Evolutionary conservation across 2,888 invertebrate genomes (phyloP).

Genomic region (Vesta saturnalis): DNA sequence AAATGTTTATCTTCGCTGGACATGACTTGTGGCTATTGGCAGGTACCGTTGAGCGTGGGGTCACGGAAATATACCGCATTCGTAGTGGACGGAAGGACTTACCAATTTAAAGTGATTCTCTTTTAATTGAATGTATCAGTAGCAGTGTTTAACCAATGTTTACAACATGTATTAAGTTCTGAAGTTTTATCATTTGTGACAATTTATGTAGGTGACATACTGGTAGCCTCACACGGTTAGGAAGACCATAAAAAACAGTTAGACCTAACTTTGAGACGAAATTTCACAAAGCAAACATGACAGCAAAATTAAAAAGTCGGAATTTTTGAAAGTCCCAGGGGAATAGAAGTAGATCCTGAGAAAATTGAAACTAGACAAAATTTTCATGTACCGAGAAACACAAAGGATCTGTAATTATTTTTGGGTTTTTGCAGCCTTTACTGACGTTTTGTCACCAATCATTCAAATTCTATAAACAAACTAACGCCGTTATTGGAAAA

Average conservation of each 20-base stretch:
- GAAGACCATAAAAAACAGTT: conserved; percentile 37
- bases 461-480: neutral
- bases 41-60: conserved; percentile 37
- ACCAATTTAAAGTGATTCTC: conserved; percentile 39
- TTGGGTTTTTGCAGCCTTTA: conserved; percentile 42
- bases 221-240: conserved; percentile 35
- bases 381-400: conserved; percentile 38
- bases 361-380: conserved; percentile 37
- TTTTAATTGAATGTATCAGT: conserved; percentile 38
- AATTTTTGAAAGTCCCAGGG: conserved; percentile 37
- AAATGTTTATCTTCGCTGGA: conserved; percentile 28
- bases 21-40: conserved; percentile 46
- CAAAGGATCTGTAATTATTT: conserved; percentile 36
- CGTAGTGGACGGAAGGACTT: conserved; percentile 37
- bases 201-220: conserved; percentile 37
- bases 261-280: neutral
- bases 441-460: conserved; percentile 24
- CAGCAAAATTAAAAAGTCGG: conserved; percentile 25
- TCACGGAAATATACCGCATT: conserved; percentile 44
- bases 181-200: conserved; percentile 34
- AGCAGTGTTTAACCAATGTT: conserved; percentile 30
- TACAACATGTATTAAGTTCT: conserved; percentile 34
- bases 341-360: conserved; percentile 41
- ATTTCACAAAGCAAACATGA: neutral
- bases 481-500: conserved; percentile 12